Percentiles rank a stretch among this genome's conserved stretches.
Conservation (phyloP, 2,888 invertebrate species). For the Miltochrista miniata region DNA sequence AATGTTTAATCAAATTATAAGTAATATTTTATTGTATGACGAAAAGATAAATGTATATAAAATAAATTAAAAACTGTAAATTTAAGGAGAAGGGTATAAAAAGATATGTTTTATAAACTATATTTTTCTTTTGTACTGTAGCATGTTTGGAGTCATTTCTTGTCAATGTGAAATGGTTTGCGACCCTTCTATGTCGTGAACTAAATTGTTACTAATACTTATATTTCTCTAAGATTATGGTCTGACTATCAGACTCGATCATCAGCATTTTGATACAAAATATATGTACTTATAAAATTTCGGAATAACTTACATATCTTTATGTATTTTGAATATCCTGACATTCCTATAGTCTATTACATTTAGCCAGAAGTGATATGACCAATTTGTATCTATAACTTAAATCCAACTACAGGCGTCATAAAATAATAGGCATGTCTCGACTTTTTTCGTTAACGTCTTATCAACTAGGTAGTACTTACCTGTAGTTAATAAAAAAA, state of each 20-base stretch:
- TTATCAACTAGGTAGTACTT: no score
- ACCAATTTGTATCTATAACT: conserved; percentile 28
- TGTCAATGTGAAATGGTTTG: not conserved
- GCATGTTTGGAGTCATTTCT: not conserved
- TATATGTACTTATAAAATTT: not conserved
- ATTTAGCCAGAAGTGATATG: conserved; percentile 12
- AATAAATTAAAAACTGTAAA: conserved; percentile 26
- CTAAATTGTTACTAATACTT: conserved; percentile 1
- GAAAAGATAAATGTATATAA: conserved; percentile 36
- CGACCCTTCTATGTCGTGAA: conserved; percentile 2
- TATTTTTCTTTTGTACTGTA: conserved; percentile 8
- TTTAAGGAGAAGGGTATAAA: conserved; percentile 37
- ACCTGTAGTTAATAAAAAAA: no score
- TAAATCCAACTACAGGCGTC: not conserved
- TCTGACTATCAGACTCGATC: conserved; percentile 1
- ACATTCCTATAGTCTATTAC: conserved; percentile 1
- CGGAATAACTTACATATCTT: not conserved
- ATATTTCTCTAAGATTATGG: not conserved
- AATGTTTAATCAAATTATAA: conserved; percentile 21
- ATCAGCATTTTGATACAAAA: conserved; percentile 6
- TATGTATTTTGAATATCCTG: not conserved
- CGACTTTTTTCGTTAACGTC: no score
- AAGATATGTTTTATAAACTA: conserved; percentile 9
- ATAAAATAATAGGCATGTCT: no score
- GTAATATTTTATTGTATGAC: conserved; percentile 29